A percentile compares a stretch with the other conserved stretches of the same genome.
Evolutionary conservation across 2,113 vertebrate genomes (phyloP).

Genomic region (Grammomys surdaster): DNA sequence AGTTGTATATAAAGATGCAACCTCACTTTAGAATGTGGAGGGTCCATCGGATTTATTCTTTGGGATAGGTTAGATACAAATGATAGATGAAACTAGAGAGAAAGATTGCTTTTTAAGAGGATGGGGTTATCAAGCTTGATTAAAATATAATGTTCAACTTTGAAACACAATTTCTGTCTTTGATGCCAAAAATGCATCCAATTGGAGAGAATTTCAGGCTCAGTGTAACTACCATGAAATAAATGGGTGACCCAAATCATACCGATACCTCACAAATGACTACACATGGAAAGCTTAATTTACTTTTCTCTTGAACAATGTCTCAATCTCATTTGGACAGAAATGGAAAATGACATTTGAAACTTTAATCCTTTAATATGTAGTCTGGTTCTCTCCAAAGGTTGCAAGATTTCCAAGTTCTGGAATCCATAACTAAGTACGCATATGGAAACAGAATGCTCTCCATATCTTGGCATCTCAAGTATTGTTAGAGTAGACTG

Average conservation of each 20-base stretch:
- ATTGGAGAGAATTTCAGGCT: constrained; percentile 29
- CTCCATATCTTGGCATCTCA: constrained; percentile 70
- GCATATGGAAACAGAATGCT: constrained; percentile 80
- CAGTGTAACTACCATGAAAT: constrained; percentile 43
- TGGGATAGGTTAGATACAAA: background rate
- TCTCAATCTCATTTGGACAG: constrained; percentile 72
- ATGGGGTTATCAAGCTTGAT: constrained; percentile 38
- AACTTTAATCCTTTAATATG: constrained; percentile 78
- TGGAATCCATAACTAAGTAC: constrained; percentile 74
- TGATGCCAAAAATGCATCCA: constrained; percentile 32
- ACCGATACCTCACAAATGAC: constrained; percentile 44
- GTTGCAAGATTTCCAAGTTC: constrained; percentile 77
- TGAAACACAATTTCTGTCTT: constrained; percentile 57
- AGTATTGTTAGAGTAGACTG: constrained; percentile 65
- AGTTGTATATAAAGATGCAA: background rate
- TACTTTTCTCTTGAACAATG: constrained; percentile 57
- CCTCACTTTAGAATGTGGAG: constrained; percentile 28
- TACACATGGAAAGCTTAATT: constrained; percentile 53
- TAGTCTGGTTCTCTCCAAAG: constrained; percentile 76
- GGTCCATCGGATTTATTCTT: background rate
- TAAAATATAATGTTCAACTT: constrained; percentile 33
- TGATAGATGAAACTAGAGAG: background rate
- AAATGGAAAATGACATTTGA: constrained; percentile 77
- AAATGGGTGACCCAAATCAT: constrained; percentile 50
- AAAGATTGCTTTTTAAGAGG: background rate